Evolutionary conservation across 2,797 vertebrate species (phyloP).

Genomic region (Amblyopsis hoosieri): DNA sequence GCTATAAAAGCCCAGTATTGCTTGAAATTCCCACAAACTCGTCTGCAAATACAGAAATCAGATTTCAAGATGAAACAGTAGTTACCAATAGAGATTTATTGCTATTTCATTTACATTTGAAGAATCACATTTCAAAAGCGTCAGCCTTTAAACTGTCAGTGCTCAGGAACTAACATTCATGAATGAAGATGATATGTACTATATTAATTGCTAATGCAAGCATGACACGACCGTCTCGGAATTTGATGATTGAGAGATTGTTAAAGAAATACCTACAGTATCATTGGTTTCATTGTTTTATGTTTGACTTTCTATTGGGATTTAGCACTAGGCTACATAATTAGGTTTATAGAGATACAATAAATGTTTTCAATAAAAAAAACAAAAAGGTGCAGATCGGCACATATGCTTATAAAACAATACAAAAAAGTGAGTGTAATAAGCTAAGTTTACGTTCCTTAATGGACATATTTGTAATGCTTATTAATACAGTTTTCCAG

Average conservation of each 20-base stretch:
- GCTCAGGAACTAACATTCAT: slow-evolving; percentile 29
- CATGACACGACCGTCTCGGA: neutral
- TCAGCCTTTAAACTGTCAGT: slow-evolving; percentile 27
- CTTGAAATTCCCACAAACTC: too few species aligned
- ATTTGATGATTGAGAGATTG: too few species aligned
- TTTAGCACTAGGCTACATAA: slow-evolving; percentile 13
- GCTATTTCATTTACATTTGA: slow-evolving; percentile 45
- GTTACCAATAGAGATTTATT: slow-evolving; percentile 52
- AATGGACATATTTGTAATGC: slow-evolving; percentile 58
- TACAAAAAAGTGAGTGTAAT: slow-evolving; percentile 50
- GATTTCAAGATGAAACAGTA: slow-evolving; percentile 14
- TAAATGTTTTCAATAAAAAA: slow-evolving; percentile 35
- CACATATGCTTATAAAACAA: slow-evolving; percentile 49
- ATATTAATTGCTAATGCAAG: slow-evolving; percentile 25
- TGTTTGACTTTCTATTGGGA: neutral
- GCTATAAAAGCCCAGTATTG: too few species aligned
- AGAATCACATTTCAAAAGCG: slow-evolving; percentile 35
- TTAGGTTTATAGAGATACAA: slow-evolving; percentile 17
- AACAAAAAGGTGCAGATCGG: slow-evolving; percentile 50
- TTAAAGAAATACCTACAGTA: slow-evolving; percentile 1
- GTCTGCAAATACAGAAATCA: slow-evolving; percentile 14
- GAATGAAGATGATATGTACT: slow-evolving; percentile 1
- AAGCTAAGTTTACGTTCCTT: slow-evolving; percentile 45
- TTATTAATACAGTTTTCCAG: slow-evolving; percentile 68
- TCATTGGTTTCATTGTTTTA: slow-evolving; percentile 10